A percentile compares a stretch with the other conserved stretches of the same genome.
phyloP scores from a whole-genome alignment of 2,797 vertebrate species.

The Furcifer pardalis region DNA sequence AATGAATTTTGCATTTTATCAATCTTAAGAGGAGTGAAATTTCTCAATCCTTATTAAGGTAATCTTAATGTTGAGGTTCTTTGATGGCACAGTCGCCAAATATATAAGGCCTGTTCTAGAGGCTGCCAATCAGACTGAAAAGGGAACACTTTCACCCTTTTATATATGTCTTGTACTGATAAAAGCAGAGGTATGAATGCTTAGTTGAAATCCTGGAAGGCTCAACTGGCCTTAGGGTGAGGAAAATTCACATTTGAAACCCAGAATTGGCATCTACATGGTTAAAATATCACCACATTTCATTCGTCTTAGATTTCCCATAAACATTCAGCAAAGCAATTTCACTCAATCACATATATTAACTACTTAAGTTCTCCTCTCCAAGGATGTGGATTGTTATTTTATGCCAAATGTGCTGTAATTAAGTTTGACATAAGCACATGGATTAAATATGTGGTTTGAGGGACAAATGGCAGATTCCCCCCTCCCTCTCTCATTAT shows the following conservation, averaged over 20 bases:
- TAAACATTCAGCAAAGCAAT: slow-evolving; percentile 81
- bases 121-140: neutral
- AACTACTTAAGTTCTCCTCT: slow-evolving; percentile 82
- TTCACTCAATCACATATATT: slow-evolving; percentile 82
- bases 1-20: neutral
- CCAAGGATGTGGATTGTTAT: slow-evolving; percentile 91
- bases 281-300: slow-evolving; percentile 78
- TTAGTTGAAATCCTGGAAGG: neutral
- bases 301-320: slow-evolving; percentile 75
- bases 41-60: neutral
- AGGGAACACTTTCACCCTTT: neutral
- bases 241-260: rapidly evolving
- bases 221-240: neutral
- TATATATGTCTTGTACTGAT: neutral
- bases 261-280: slow-evolving; percentile 51
- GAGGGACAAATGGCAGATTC: slow-evolving; percentile 88
- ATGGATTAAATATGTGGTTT: slow-evolving; percentile 99
- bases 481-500: slow-evolving; percentile 62
- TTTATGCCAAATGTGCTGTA: slow-evolving; percentile 96
- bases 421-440: slow-evolving; percentile 99
- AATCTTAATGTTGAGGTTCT: neutral
- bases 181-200: neutral
- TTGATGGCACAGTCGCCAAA: neutral
- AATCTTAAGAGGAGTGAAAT: neutral
- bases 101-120: neutral